These are phyloP conservation scores for Hydrophis major DNA, from an alignment of 2,797 vertebrate genomes.

Conservation along the genomic window DNA sequence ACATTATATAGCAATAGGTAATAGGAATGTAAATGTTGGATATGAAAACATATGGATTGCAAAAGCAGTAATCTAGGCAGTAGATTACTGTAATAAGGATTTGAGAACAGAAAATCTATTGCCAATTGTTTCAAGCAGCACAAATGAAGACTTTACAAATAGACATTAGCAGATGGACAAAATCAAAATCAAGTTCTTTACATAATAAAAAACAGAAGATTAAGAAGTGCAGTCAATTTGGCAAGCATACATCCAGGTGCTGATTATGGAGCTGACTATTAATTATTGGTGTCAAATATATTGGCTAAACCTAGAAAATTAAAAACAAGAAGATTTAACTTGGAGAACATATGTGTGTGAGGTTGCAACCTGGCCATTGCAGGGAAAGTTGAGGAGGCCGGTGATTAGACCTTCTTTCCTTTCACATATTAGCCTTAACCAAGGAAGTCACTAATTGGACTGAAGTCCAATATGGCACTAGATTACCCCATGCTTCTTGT, in stretches of 20 bases:
- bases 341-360: neutral
- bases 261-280: neutral
- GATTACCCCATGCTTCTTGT: neutral
- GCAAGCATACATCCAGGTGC: neutral
- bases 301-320: neutral
- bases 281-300: neutral
- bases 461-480: neutral
- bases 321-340: neutral
- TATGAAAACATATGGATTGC: neutral
- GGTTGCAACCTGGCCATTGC: neutral
- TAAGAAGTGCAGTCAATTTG: neutral
- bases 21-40: neutral
- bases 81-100: neutral
- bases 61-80: neutral
- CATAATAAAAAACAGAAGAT: neutral
- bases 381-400: neutral
- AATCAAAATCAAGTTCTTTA: neutral
- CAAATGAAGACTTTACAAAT: neutral
- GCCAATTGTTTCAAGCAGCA: neutral
- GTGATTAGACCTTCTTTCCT: neutral
- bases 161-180: neutral
- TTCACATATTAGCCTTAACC: neutral
- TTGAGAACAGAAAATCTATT: neutral
- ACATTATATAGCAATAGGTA: neutral
- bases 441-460: neutral